phyloP scores from a whole-genome alignment of 2,888 invertebrate genomes.

The Ochropleura leucogaster region DNA sequence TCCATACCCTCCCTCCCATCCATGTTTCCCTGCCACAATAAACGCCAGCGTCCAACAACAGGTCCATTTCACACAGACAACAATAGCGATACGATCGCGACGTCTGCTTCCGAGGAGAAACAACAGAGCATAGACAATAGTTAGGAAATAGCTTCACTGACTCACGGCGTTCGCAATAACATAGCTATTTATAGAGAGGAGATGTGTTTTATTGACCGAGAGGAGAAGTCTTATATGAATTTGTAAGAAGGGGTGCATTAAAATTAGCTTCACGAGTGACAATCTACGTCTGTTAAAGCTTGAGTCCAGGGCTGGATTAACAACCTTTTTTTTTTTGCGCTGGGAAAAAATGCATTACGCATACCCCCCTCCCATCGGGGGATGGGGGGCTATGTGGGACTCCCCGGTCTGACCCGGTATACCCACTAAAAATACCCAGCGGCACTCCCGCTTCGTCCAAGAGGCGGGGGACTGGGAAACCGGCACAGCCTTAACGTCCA shows the following conservation, averaged over 20 bases:
- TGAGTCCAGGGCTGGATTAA: too few relatives aligned
- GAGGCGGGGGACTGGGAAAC: too few relatives aligned
- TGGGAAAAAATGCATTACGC: too few relatives aligned
- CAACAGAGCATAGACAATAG: conserved; percentile 69
- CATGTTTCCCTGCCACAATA: conserved; percentile 22
- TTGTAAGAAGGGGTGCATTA: background rate
- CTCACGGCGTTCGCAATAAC: conserved; percentile 44
- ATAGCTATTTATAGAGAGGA: conserved; percentile 41
- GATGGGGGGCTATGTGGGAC: too few relatives aligned
- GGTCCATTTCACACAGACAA: conserved; percentile 40
- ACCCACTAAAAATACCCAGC: too few relatives aligned
- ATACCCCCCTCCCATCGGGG: too few relatives aligned
- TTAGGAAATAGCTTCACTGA: conserved; percentile 58
- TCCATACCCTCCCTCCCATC: conserved; percentile 6
- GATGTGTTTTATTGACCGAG: conserved; percentile 30
- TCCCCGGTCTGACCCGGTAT: too few relatives aligned
- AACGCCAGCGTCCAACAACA: conserved; percentile 21
- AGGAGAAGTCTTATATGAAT: background rate
- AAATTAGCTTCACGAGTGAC: background rate
- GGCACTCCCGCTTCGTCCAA: too few relatives aligned
- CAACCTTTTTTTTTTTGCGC: too few relatives aligned
- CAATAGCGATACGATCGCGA: conserved; percentile 71
- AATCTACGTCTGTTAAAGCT: background rate
- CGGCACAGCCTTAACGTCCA: too few relatives aligned
- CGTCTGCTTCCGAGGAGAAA: conserved; percentile 73